Evolutionary conservation across 37 sponge, comb jelly and placozoan species (phyloP).

Genomic region (Mnemiopsis leidyi): DNA sequence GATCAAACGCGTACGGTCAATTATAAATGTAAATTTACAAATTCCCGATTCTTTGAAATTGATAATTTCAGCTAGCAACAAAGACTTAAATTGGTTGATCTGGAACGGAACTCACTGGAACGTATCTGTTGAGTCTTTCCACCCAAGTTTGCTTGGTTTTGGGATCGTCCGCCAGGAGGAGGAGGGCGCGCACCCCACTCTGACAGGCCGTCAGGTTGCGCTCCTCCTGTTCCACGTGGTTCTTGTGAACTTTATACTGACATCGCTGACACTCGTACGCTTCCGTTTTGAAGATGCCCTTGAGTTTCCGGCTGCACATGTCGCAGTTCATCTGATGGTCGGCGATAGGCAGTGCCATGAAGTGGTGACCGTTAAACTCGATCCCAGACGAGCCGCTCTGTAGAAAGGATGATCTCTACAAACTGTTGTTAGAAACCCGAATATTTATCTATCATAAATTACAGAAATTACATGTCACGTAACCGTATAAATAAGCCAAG

Average conservation of each 20-base stretch:
- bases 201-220: slow-evolving; percentile 11
- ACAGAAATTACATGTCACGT: too few species aligned
- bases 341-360: slow-evolving; percentile 56
- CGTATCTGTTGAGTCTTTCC: slow-evolving; percentile 4
- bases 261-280: slow-evolving; percentile 58
- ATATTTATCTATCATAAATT: too few species aligned
- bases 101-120: background rate
- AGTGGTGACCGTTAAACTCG: slow-evolving; percentile 49
- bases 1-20: background rate
- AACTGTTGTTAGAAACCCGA: background rate
- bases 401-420: background rate
- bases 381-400: slow-evolving; percentile 42
- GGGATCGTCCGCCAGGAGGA: slow-evolving; percentile 33
- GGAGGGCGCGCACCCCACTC: background rate
- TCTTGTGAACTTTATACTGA: slow-evolving; percentile 33
- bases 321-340: slow-evolving; percentile 41
- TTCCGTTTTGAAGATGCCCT: slow-evolving; percentile 31
- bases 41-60: background rate
- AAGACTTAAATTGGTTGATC: background rate
- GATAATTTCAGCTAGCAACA: background rate
- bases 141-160: slow-evolving; percentile 32
- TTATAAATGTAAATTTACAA: background rate
- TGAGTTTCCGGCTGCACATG: background rate
- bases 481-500: too few species aligned
- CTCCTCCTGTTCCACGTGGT: slow-evolving; percentile 44